phyloP scores from a whole-genome alignment of 2,113 vertebrate genomes.

The Mesembrinibis cayennensis region DNA sequence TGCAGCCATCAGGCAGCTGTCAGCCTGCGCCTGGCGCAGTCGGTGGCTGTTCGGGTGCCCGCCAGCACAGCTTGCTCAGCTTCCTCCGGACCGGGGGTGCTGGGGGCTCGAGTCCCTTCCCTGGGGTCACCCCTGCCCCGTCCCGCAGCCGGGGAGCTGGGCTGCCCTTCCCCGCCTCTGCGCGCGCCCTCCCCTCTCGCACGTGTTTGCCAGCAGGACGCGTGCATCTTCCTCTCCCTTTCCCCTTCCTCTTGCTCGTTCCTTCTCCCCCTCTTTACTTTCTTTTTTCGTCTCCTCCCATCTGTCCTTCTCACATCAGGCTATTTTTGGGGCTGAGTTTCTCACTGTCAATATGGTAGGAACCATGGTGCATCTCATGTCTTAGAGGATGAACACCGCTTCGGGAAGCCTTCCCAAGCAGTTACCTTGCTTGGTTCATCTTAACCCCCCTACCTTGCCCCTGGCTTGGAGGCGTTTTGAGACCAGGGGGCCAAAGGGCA shows the following conservation, averaged over 20 bases:
- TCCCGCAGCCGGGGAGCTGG: rapidly evolving
- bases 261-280: constrained; percentile 43
- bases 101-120: not conserved
- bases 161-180: not conserved
- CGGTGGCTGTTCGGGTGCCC: not conserved
- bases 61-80: not conserved
- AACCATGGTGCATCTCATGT: not conserved
- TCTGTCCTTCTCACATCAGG: constrained; percentile 57
- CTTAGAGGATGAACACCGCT: not conserved
- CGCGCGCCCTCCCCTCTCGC: not conserved
- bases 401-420: not conserved
- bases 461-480: rapidly evolving
- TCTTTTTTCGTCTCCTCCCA: constrained; percentile 50
- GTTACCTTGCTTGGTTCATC: not conserved
- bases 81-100: not conserved
- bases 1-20: not conserved
- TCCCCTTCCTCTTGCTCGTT: not conserved
- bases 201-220: not conserved
- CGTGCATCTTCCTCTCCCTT: not conserved
- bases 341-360: constrained; percentile 43
- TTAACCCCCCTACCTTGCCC: not conserved
- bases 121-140: not conserved
- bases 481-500: not conserved
- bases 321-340: constrained; percentile 42
- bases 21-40: not conserved